Percentiles rank a stretch among this genome's conserved stretches.
Evolutionary conservation across 1,140 invertebrate species (phyloP).

Genomic region (Battus philenor): DNA sequence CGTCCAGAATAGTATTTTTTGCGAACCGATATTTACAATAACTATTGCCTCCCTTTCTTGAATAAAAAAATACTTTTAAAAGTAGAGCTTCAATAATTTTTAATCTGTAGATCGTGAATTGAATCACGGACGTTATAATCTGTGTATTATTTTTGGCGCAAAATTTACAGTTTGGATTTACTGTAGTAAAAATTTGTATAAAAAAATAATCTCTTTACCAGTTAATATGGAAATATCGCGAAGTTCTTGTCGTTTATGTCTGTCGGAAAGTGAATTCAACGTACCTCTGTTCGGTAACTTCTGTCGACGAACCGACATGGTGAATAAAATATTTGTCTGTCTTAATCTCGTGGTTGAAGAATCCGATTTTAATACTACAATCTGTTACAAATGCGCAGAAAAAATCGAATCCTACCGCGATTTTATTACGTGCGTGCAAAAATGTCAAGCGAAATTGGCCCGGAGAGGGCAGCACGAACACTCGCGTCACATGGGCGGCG

Average conservation of each 20-base stretch:
- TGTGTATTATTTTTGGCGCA: constrained; percentile 29
- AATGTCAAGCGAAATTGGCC: constrained; percentile 37
- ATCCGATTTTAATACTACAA: constrained; percentile 40
- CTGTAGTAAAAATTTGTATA: too few species aligned
- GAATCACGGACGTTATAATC: constrained; percentile 5
- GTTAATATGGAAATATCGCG: constrained; percentile 53
- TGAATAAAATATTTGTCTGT: constrained; percentile 58
- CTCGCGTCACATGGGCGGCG: not conserved
- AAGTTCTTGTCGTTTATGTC: constrained; percentile 55
- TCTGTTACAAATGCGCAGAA: constrained; percentile 62
- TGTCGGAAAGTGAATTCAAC: constrained; percentile 56
- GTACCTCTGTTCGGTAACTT: constrained; percentile 51
- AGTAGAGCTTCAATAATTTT: constrained; percentile 10
- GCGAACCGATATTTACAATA: constrained; percentile 29
- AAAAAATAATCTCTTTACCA: too few species aligned
- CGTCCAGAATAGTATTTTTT: constrained; percentile 67
- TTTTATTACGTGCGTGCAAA: constrained; percentile 47
- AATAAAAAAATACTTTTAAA: constrained; percentile 8
- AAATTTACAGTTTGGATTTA: too few species aligned
- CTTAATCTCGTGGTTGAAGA: constrained; percentile 53
- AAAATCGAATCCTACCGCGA: constrained; percentile 56
- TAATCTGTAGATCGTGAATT: constrained; percentile 5
- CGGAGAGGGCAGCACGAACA: constrained; percentile 8
- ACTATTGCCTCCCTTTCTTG: constrained; percentile 13
- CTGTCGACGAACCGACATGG: constrained; percentile 44